phyloP scores from a whole-genome alignment of 2,888 invertebrate species.

The Eilema depressum region DNA sequence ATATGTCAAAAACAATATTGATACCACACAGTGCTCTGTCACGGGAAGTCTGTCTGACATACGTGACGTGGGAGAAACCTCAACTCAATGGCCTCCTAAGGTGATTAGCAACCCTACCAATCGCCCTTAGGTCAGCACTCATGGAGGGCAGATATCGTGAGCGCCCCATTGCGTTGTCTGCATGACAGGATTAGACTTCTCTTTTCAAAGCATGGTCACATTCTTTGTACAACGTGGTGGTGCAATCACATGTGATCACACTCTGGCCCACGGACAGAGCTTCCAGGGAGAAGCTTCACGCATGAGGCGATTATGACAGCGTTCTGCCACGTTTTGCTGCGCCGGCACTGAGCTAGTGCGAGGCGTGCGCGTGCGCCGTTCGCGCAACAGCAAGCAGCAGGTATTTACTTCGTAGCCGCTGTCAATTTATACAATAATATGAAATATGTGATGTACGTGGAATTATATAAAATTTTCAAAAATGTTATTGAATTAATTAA shows the following conservation, averaged over 20 bases:
- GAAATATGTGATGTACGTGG: not conserved
- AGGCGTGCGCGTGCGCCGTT: not conserved
- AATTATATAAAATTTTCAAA: not conserved
- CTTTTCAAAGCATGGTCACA: not conserved
- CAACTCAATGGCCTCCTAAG: not conserved
- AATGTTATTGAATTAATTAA: not conserved
- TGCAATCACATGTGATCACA: not conserved
- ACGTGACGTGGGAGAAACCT: no score
- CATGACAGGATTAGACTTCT: not conserved
- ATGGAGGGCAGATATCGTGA: not conserved
- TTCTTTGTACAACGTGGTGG: not conserved
- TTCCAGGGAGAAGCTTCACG: no score
- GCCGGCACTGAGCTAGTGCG: not conserved
- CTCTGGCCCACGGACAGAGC: no score
- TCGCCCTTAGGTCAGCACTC: not conserved
- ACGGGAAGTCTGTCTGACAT: no score
- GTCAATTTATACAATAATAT: not conserved
- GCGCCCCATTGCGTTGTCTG: not conserved
- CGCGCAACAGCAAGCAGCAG: not conserved
- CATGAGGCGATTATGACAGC: no score
- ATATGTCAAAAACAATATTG: not conserved
- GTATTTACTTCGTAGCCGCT: not conserved
- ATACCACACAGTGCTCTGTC: not conserved
- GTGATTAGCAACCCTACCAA: not conserved
- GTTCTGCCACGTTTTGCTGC: no score